Evolutionary conservation across 2,888 invertebrate species (phyloP), one percentile per base, ranked within the genome.

Genomic region (Calliphora vomitoria): DNA sequence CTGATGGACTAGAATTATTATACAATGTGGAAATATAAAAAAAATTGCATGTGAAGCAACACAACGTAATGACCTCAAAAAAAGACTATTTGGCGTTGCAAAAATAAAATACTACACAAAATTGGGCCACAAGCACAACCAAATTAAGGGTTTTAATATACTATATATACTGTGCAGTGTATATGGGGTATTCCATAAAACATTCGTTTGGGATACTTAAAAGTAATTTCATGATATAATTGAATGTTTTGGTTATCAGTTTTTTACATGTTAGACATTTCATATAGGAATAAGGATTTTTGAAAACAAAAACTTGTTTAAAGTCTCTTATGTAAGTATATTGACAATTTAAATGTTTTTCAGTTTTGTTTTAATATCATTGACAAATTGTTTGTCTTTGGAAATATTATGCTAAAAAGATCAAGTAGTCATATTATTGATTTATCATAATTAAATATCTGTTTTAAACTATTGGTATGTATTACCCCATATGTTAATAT

Each of bases 51-150:
- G 38, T 18, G 8, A 58, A 55, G 55, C 66, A 74, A 72, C 31
- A 25, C 55, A 81, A 58, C 68, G 60, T 25, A 38, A 47, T 82
- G 82, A 31, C 82, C 82, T 60, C 58, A 82, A 82, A 82, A 66
- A 68, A 41, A 47, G 13, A 55, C 41, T 66, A 58, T 41, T 41
- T 72, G 72, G 41, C 15, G 72, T 58, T 53, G 64, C 55, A 82
- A 75, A 55, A 71, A 58, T 60, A 55, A 62, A 55, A 53, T 71
- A 38, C 64, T 41, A 15, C 15, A 44, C 35, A 47, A 74, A 82
- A 75, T 58, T 35, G 38, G 58, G 58, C 82, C 74, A 75, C 74
- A 74, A 74, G 18, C n/a, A 82, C 44, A 66, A 68, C 68, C 74
- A 20, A 68, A 75, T 68, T 75, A 58, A 75, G 55, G 74, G 68